Evolutionary conservation across 1,140 invertebrate species (phyloP).

Genomic region (Trachymyrmex septentrionalis): DNA sequence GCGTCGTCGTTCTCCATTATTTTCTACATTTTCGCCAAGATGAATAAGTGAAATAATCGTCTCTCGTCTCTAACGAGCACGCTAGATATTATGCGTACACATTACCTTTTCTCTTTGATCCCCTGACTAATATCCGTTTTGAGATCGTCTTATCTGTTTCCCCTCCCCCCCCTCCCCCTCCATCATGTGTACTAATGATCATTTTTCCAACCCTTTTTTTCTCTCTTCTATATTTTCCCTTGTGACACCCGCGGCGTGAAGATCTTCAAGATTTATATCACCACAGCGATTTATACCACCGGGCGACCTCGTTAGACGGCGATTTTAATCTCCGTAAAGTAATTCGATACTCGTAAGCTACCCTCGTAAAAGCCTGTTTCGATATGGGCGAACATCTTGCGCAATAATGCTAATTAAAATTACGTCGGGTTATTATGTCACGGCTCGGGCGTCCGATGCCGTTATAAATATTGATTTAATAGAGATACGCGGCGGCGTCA

Average conservation of each 20-base stretch:
- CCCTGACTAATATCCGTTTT: slow-evolving; percentile 36
- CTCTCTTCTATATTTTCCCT: neutral
- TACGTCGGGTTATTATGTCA: slow-evolving; percentile 43
- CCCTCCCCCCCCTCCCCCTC: too few species aligned
- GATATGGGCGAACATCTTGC: slow-evolving; percentile 22
- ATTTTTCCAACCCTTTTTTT: neutral
- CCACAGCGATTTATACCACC: slow-evolving; percentile 41
- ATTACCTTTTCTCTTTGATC: slow-evolving; percentile 43
- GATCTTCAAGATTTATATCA: slow-evolving; percentile 29
- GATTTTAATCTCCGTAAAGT: slow-evolving; percentile 57
- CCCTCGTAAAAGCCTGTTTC: slow-evolving; percentile 26
- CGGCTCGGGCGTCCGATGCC: neutral
- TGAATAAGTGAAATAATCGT: slow-evolving; percentile 52
- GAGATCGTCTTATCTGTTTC: neutral
- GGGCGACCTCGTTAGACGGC: slow-evolving; percentile 32
- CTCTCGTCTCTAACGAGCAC: slow-evolving; percentile 21
- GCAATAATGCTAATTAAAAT: slow-evolving; percentile 61
- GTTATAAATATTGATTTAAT: slow-evolving; percentile 57
- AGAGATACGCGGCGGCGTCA: slow-evolving; percentile 4
- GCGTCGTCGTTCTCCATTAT: slow-evolving; percentile 19
- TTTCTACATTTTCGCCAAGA: slow-evolving; percentile 48
- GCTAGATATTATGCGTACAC: slow-evolving; percentile 39
- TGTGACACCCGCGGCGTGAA: slow-evolving; percentile 16
- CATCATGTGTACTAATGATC: slow-evolving; percentile 23
- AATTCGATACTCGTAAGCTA: slow-evolving; percentile 49